Conservation (phyloP, 2,113 vertebrate species). For the Calidris pygmaea region DNA sequence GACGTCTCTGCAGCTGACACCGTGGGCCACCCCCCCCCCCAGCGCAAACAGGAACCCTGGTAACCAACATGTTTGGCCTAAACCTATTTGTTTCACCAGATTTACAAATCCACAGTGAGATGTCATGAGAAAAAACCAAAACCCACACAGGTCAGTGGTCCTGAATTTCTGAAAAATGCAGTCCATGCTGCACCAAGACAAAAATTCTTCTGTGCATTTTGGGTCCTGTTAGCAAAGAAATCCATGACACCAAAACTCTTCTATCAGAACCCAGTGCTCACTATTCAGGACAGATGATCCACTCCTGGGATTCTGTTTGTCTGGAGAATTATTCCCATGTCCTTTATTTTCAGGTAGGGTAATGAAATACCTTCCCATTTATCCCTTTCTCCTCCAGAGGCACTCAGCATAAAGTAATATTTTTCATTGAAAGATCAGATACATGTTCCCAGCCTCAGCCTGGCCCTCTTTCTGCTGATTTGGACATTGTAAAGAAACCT, state of each 20-base stretch:
- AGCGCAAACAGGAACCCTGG: not conserved
- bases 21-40: no score
- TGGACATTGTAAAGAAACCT: not conserved
- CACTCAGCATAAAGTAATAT: not conserved
- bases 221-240: not conserved
- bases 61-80: not conserved
- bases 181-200: accelerated
- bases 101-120: not conserved
- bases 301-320: not conserved
- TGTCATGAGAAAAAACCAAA: not conserved
- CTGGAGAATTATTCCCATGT: not conserved
- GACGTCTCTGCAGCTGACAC: not conserved
- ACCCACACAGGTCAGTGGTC: accelerated
- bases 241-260: not conserved
- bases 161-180: not conserved
- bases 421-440: not conserved
- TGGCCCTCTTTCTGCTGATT: not conserved
- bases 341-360: not conserved
- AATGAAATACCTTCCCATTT: not conserved
- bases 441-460: not conserved
- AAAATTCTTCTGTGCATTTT: not conserved
- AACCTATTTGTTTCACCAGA: not conserved
- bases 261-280: not conserved
- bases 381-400: not conserved
- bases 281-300: not conserved